Percentiles rank a stretch among this genome's conserved stretches.
Conservation (phyloP, 2,888 invertebrate genomes). For the Aspidapion aeneum region DNA sequence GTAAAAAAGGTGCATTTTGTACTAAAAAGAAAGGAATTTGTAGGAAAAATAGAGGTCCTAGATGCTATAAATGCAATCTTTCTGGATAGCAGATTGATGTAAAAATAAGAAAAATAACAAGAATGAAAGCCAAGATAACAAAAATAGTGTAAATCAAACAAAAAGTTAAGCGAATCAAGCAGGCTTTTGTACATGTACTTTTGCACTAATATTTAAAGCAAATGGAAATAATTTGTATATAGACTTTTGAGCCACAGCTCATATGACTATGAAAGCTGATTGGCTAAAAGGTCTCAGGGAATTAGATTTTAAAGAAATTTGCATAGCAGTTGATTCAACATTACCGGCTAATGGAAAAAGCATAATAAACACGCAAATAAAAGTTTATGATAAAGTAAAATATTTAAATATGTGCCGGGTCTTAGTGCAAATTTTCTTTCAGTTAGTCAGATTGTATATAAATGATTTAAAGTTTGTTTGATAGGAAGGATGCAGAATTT, state of each 20-base stretch:
- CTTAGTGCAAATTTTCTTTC: too few species aligned
- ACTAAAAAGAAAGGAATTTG: slow-evolving; percentile 29
- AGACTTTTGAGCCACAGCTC: too few species aligned
- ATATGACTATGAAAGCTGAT: too few species aligned
- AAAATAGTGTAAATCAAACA: too few species aligned
- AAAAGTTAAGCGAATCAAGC: slow-evolving; percentile 28
- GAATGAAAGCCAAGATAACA: not conserved
- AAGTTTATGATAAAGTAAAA: too few species aligned
- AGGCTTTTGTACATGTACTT: too few species aligned
- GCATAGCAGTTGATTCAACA: not conserved
- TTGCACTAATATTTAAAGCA: slow-evolving; percentile 21
- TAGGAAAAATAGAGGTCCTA: slow-evolving; percentile 33
- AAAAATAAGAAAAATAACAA: slow-evolving; percentile 17
- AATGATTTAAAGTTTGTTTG: not conserved
- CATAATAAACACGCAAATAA: slow-evolving; percentile 5
- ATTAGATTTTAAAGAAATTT: slow-evolving; percentile 2
- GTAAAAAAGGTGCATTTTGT: slow-evolving; percentile 12
- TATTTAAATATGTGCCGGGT: too few species aligned
- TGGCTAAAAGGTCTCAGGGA: not conserved
- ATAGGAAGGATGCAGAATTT: not conserved
- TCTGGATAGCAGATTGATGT: slow-evolving; percentile 36
- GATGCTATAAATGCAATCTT: slow-evolving; percentile 33
- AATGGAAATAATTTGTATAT: not conserved
- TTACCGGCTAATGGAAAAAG: not conserved
- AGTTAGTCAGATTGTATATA: not conserved